Evolutionary conservation across 2,113 vertebrate genomes (phyloP), one percentile per base, ranked within the genome.

Genomic region (Pagrus major): DNA sequence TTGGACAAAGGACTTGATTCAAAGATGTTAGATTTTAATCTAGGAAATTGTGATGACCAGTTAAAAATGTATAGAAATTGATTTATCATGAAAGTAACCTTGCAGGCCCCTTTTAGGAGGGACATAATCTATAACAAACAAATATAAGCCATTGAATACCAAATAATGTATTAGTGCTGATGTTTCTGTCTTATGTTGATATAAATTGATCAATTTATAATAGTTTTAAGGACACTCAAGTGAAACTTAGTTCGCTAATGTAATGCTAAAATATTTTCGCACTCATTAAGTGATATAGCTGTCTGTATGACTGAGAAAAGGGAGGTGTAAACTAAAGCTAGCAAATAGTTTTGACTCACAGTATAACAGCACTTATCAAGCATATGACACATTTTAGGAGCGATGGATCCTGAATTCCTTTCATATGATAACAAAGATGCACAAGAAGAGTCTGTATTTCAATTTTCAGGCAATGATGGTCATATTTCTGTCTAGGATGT

Each of bases 221-320:
- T n/a, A n/a, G n/a, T n/a, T n/a, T n/a, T n/a, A n/a, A n/a, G n/a
- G n/a, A n/a, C n/a, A n/a, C n/a, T n/a, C n/a, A n/a, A n/a, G n/a
- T n/a, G n/a, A n/a, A n/a, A n/a, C n/a, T n/a, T n/a, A 51, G 35
- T 52, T 47, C 33, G n/a, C 29, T 29, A 59, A 79, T 58, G 27
- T 71, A 37, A n/a, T 15, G 44, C 5, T 54, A 35, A 41, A 27
- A 47, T 69, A n/a, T 76, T 52, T 76, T 71, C 65, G n/a, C 54
- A 49, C 80, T 39, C 21, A 29, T 64, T 46, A 76, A 80, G 55
- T 68, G 29, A 52, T 67, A 69, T 33, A 20, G 49, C 29, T 41
- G 44, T 44, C 9, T 39, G 33, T 29, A 42, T 33, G n/a, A 16
- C 68, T 78, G 64, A 59, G 39, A 67, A 76, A 64, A 69, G 33